Evolutionary conservation across 2,113 vertebrate genomes (phyloP).

Genomic region (Condylura cristata): DNA sequence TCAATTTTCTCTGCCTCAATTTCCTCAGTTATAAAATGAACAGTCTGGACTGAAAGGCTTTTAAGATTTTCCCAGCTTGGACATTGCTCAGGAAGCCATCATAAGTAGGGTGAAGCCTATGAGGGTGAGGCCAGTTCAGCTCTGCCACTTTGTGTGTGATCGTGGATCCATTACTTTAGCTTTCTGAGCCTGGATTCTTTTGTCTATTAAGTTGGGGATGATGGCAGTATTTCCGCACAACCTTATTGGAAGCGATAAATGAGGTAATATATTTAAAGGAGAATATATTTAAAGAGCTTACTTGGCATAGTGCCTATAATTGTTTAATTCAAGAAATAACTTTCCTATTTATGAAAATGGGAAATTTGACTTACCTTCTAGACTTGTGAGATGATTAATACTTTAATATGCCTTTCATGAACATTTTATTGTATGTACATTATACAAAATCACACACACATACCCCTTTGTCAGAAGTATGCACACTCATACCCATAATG

Average conservation of each 20-base stretch:
- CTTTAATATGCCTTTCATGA: background rate
- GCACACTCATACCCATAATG: background rate
- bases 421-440: background rate
- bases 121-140: background rate
- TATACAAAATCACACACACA: background rate
- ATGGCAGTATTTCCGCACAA: background rate
- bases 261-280: background rate
- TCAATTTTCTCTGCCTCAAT: background rate
- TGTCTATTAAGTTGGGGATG: background rate
- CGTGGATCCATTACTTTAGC: background rate
- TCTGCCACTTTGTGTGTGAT: background rate
- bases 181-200: background rate
- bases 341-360: background rate
- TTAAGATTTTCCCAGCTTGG: background rate
- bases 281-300: background rate
- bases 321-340: background rate
- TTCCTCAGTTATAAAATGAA: background rate
- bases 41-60: no score
- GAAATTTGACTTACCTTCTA: background rate
- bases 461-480: background rate
- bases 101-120: fast-evolving
- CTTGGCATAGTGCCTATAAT: background rate
- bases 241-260: background rate
- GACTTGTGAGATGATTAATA: background rate
- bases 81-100: background rate